Conservation (phyloP, 2,797 vertebrate genomes). For the Falco naumanni region DNA sequence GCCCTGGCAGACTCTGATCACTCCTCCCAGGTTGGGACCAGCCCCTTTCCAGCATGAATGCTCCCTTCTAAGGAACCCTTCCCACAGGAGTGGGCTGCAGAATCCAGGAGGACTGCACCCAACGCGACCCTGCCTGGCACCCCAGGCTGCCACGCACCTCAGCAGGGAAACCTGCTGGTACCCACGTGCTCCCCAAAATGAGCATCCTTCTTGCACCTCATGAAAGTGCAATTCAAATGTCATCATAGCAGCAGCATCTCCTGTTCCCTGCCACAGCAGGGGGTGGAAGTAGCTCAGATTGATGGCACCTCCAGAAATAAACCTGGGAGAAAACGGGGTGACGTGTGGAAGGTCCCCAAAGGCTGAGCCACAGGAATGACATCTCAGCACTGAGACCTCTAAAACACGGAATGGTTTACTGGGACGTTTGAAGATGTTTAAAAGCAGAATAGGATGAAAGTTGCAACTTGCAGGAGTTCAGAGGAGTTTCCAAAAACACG, state of each 20-base stretch:
- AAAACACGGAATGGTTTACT: neutral
- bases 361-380: neutral
- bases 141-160: neutral
- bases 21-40: neutral
- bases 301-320: neutral
- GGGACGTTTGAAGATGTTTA: neutral
- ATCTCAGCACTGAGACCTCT: neutral
- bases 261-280: neutral
- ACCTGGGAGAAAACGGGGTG: neutral
- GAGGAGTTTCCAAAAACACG: neutral
- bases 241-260: neutral
- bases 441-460: neutral
- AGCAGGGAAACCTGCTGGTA: rapidly evolving
- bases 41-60: neutral
- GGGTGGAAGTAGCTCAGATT: neutral
- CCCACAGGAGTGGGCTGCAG: neutral
- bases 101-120: neutral
- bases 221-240: neutral
- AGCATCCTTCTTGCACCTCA: neutral
- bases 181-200: neutral
- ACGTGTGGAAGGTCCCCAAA: neutral
- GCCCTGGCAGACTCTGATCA: rapidly evolving
- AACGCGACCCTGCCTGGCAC: neutral
- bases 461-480: neutral
- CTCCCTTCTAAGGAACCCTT: neutral